Percentiles rank a stretch among this genome's conserved stretches.
Evolutionary conservation across 2,888 invertebrate species (phyloP).

Genomic region (Thereva unica): DNA sequence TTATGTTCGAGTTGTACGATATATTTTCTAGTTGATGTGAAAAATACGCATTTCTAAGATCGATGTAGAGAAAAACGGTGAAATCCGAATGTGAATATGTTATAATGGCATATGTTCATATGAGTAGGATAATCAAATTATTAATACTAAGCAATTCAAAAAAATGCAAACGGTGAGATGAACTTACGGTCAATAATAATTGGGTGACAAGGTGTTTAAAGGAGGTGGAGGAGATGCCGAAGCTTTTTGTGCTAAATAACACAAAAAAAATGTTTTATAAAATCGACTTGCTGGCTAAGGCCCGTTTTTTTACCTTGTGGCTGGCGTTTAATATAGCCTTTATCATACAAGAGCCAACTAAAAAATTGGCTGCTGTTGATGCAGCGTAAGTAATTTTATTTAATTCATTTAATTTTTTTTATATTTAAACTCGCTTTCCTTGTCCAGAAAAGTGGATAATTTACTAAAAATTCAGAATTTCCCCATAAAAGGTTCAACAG

Average conservation of each 20-base stretch:
- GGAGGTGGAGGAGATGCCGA: slow-evolving; percentile 35
- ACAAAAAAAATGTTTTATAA: slow-evolving; percentile 34
- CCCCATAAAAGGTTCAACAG: not conserved
- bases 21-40: too few species aligned
- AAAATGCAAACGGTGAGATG: slow-evolving; percentile 50
- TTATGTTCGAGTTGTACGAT: too few species aligned
- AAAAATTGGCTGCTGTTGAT: slow-evolving; percentile 55
- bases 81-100: slow-evolving; percentile 18
- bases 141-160: slow-evolving; percentile 43
- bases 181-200: slow-evolving; percentile 45
- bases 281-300: slow-evolving; percentile 49
- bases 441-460: too few species aligned
- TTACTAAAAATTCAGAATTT: not conserved
- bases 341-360: slow-evolving; percentile 55
- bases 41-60: not conserved
- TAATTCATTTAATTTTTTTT: not conserved
- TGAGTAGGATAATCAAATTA: slow-evolving; percentile 31
- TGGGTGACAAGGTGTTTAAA: slow-evolving; percentile 47
- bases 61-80: not conserved
- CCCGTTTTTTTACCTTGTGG: slow-evolving; percentile 56
- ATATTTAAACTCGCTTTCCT: not conserved
- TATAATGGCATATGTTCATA: slow-evolving; percentile 34
- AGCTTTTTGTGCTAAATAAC: slow-evolving; percentile 39
- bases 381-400: slow-evolving; percentile 55
- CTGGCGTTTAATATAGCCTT: slow-evolving; percentile 58